A percentile compares a stretch with the other conserved stretches of the same genome.
phyloP scores from a whole-genome alignment of 1,140 invertebrate species.

The Xylocopa sonorina region DNA sequence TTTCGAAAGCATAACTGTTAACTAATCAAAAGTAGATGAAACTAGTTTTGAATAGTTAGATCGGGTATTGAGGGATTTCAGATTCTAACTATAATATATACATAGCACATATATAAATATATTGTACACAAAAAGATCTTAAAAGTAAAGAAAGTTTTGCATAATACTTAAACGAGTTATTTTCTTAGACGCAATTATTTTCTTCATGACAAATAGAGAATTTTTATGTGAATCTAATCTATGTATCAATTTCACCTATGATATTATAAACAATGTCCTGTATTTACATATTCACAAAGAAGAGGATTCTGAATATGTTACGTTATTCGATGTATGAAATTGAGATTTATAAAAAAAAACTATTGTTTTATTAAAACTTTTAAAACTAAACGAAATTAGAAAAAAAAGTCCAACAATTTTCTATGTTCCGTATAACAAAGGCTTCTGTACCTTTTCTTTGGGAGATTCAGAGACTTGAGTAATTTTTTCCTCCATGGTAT shows the following conservation, averaged over 20 bases:
- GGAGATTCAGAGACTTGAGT: slow-evolving; percentile 80
- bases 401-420: slow-evolving; percentile 4
- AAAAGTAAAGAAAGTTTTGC: background rate
- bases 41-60: no score
- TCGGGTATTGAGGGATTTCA: no score
- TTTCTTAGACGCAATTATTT: background rate
- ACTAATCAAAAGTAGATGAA: no score
- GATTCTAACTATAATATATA: no score
- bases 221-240: background rate
- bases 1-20: no score
- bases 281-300: background rate
- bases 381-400: background rate
- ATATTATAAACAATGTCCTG: background rate
- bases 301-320: background rate
- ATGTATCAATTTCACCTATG: background rate
- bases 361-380: background rate
- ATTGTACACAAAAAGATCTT: background rate
- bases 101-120: background rate
- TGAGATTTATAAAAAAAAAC: background rate
- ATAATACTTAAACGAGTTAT: no score
- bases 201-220: background rate
- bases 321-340: background rate
- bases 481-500: slow-evolving; percentile 80
- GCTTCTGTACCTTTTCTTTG: slow-evolving; percentile 83
- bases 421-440: slow-evolving; percentile 17